Evolutionary conservation across 2,113 vertebrate genomes (phyloP).

Genomic region (Rhizomys pruinosus): DNA sequence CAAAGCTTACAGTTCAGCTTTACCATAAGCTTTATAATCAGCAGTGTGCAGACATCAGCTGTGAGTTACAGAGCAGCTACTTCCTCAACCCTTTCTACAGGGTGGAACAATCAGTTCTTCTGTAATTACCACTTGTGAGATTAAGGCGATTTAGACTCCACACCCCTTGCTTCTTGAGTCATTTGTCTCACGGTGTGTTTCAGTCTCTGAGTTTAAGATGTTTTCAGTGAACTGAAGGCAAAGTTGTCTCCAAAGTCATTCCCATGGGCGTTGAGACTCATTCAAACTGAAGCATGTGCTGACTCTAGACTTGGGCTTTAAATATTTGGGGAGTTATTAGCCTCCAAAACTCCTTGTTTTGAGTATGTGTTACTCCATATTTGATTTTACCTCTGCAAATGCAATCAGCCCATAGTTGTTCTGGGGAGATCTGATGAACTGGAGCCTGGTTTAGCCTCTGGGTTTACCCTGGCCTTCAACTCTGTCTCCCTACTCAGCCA

Average conservation of each 20-base stretch:
- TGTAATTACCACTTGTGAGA: slow-evolving; percentile 59
- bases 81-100: slow-evolving; percentile 45
- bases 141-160: slow-evolving; percentile 66
- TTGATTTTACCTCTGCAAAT: not conserved
- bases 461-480: not conserved
- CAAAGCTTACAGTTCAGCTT: not conserved
- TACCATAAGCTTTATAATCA: not conserved
- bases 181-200: slow-evolving; percentile 43
- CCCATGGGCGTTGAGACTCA: not conserved
- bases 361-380: not conserved
- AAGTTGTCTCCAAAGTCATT: slow-evolving; percentile 5
- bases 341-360: not conserved
- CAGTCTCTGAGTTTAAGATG: slow-evolving; percentile 23
- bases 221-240: slow-evolving; percentile 43
- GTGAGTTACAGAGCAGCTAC: not conserved
- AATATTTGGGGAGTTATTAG: not conserved
- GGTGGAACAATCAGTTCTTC: slow-evolving; percentile 36
- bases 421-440: not conserved
- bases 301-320: not conserved
- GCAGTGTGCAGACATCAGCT: not conserved
- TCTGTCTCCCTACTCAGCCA: not conserved
- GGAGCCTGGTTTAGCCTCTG: not conserved
- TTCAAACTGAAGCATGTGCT: not conserved
- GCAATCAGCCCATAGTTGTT: not conserved
- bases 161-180: slow-evolving; percentile 69